A percentile compares a stretch with the other conserved stretches of the same genome.
Evolutionary conservation across 2,113 vertebrate genomes (phyloP).

Genomic region (human (Homo sapiens)): DNA sequence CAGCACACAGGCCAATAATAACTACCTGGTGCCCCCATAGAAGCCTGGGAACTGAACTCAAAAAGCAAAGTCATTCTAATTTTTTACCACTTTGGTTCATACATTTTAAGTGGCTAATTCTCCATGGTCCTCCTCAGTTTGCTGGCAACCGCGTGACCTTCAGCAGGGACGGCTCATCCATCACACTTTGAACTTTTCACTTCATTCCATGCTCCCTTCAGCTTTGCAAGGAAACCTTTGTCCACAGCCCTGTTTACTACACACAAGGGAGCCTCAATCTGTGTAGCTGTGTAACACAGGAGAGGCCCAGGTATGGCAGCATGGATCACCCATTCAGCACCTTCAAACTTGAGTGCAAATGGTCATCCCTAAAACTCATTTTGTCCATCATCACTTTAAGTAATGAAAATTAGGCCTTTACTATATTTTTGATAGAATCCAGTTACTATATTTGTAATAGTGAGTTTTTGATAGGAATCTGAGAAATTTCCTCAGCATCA

Average conservation of each 20-base stretch:
- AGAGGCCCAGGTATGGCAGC: conserved; percentile 73
- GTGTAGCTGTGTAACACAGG: conserved; percentile 57
- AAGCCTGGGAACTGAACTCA: background rate
- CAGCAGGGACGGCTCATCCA: conserved; percentile 91
- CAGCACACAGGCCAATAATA: too few species aligned
- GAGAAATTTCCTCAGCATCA: background rate
- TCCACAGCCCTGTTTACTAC: conserved; percentile 87
- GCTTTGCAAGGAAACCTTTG: conserved; percentile 91
- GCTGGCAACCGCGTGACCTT: conserved; percentile 93
- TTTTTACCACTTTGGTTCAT: conserved; percentile 76
- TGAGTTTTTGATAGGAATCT: conserved; percentile 45
- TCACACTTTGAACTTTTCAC: conserved; percentile 97
- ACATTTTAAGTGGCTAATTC: conserved; percentile 71
- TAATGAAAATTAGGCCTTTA: conserved; percentile 63
- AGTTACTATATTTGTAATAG: conserved; percentile 71
- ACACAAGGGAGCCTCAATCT: conserved; percentile 84
- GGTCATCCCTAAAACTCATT: conserved; percentile 85
- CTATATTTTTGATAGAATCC: conserved; percentile 52
- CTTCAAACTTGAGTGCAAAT: conserved; percentile 87
- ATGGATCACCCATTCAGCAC: conserved; percentile 86
- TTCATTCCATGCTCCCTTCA: conserved; percentile 85
- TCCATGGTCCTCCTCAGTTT: conserved; percentile 89
- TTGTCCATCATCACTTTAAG: conserved; percentile 80
- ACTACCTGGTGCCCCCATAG: fast-evolving
- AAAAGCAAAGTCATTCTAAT: conserved; percentile 8